These are phyloP conservation scores for Zalophus californianus DNA, from an alignment of 2,797 vertebrate species.

Conservation along the genomic window DNA sequence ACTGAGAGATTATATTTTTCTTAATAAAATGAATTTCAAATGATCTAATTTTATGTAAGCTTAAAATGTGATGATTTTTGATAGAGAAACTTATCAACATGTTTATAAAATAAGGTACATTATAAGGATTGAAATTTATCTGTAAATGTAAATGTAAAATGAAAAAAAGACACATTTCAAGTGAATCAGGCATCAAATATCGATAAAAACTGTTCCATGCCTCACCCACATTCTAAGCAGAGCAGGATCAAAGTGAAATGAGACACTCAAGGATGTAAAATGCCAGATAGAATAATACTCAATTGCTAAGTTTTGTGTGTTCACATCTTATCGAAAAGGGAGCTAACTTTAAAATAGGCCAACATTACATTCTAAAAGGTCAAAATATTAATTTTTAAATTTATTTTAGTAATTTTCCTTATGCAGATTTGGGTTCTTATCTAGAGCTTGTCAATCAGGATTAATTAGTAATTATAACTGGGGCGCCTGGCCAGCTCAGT, in stretches of 20 bases:
- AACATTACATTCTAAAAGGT: conserved; percentile 4
- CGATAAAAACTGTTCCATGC: neutral
- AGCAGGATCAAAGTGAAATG: neutral
- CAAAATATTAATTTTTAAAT: conserved; percentile 29
- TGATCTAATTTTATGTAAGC: neutral
- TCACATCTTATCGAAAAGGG: neutral
- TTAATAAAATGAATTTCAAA: conserved; percentile 62
- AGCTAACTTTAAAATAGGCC: neutral
- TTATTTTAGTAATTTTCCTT: neutral
- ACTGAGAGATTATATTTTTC: conserved; percentile 16
- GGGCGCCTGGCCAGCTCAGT: neutral
- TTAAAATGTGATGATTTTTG: neutral
- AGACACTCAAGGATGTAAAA: neutral
- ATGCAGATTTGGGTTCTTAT: neutral
- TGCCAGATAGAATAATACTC: neutral
- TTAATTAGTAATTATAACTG: neutral
- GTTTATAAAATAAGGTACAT: neutral
- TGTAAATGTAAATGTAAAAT: neutral
- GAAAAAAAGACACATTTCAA: neutral
- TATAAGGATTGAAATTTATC: conserved; percentile 15
- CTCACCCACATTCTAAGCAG: neutral
- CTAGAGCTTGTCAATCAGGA: neutral
- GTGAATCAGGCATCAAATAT: neutral
- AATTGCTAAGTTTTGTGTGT: neutral
- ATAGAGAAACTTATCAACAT: conserved; percentile 13